Evolutionary conservation across 2,888 invertebrate genomes (phyloP), one percentile per base, ranked within the genome.

Genomic region (Mechanitis mazaeus): DNA sequence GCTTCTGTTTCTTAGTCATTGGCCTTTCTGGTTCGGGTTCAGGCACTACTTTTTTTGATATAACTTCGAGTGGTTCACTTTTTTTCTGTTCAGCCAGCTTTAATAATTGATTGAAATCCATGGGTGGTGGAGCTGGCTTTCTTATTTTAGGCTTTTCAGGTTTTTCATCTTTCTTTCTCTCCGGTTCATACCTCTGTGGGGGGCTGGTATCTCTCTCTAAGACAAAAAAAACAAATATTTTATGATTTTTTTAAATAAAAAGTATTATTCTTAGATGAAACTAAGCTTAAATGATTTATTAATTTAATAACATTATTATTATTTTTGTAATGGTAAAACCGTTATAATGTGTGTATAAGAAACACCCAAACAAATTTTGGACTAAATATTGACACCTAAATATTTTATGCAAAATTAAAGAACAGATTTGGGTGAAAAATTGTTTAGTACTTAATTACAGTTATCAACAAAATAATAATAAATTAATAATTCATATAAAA

Each of bases 11-110:
- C 70, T 95, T 95, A 0, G 97, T 97, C 90, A 97, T 93, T 11
- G 93, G 89, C 54, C 95, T 91, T 69, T 95, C 95, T 0, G 92
- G 90, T 64, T 93, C 93, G 31, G 90, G 86, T 65, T 91, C 90
- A 63, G 93, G 79, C 0, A 72, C 68, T 7, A 63, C 69, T 60
- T 85, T 75, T 67, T 85, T 85, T 6, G 78, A 71, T 5, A 66
- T 78, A 6, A 77, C 74, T 38, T 93, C 91, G 2, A 96, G 79
- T 0, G 96, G 96, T 76, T 96, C 95, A 78, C 93, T 91, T 69
- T 96, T 96, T 76, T 96, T 96, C 75, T 95, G 93, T 71, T 94
- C 95, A 0, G 97, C 97, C 6, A 97, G 84, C 82, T 96, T 95
- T 3, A 97, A 80, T 33, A 97, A 79, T 62, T 95, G 93, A 71